These are phyloP conservation scores for Eupithecia inturbata DNA, from an alignment of 2,888 invertebrate genomes.

Conservation along the genomic window DNA sequence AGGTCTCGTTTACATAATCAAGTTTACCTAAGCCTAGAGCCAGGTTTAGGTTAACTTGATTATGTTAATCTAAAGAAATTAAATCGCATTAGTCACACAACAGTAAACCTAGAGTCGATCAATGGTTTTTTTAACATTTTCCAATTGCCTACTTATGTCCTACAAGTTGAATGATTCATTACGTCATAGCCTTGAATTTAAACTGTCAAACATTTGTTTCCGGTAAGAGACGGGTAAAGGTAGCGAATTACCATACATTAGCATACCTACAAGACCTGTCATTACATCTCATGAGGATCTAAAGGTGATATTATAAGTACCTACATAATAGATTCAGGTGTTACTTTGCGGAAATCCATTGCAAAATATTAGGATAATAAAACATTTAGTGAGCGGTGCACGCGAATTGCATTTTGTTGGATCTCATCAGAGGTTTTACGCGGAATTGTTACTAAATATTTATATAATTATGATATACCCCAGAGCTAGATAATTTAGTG, in stretches of 20 bases:
- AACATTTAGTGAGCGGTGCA: too few species aligned
- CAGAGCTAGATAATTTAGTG: too few species aligned
- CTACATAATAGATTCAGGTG: too few species aligned
- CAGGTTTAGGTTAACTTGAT: too few species aligned
- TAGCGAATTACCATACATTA: constrained; percentile 14
- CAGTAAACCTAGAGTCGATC: constrained; percentile 53
- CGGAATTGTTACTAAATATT: too few species aligned
- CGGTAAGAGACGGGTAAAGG: constrained; percentile 51
- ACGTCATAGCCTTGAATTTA: constrained; percentile 67
- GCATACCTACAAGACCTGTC: neutral
- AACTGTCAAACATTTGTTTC: constrained; percentile 59
- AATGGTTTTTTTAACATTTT: constrained; percentile 64
- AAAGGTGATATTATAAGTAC: too few species aligned
- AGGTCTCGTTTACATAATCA: neutral
- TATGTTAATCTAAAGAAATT: neutral
- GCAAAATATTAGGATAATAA: too few species aligned
- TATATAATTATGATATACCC: too few species aligned
- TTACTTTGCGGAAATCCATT: too few species aligned
- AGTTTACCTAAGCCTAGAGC: neutral
- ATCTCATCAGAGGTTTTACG: too few species aligned
- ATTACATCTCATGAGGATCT: constrained; percentile 7
- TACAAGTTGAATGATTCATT: constrained; percentile 64
- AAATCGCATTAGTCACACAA: constrained; percentile 55
- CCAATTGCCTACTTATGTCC: constrained; percentile 41
- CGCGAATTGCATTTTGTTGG: too few species aligned